phyloP scores from a whole-genome alignment of 2,113 vertebrate species.

The Bostrychus sinensis region DNA sequence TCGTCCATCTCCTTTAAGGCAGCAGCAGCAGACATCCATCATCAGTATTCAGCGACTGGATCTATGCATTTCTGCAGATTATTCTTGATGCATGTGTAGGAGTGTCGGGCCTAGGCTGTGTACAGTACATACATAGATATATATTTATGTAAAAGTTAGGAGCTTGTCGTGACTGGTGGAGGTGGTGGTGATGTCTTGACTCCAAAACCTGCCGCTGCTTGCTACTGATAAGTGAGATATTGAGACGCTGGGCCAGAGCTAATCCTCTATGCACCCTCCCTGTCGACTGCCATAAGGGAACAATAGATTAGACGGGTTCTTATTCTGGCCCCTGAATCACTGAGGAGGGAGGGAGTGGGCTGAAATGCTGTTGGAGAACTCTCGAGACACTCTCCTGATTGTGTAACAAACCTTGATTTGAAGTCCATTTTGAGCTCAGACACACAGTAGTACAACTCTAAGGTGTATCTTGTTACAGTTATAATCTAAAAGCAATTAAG shows the following conservation, averaged over 20 bases:
- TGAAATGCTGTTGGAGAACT: conserved; percentile 50
- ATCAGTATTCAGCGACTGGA: conserved; percentile 26
- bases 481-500: no score
- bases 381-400: conserved; percentile 46
- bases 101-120: conserved; percentile 3
- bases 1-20: conserved; percentile 19
- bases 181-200: conserved; percentile 35
- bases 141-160: conserved; percentile 27
- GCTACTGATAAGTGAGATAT: conserved; percentile 32
- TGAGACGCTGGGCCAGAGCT: conserved; percentile 40
- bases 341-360: conserved; percentile 57
- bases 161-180: conserved; percentile 50
- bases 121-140: conserved; percentile 6
- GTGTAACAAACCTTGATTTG: conserved; percentile 38
- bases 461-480: no score
- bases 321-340: conserved; percentile 62
- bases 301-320: conserved; percentile 40
- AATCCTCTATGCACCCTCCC: conserved; percentile 48
- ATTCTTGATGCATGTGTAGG: conserved; percentile 17
- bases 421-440: conserved; percentile 24
- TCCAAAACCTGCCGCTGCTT: conserved; percentile 53
- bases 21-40: no score
- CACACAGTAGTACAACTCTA: no score
- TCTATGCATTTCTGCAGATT: conserved; percentile 30
- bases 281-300: conserved; percentile 39